These are phyloP conservation scores for Plebejus melissa DNA, from an alignment of 2,888 invertebrate genomes.

Conservation along the genomic window DNA sequence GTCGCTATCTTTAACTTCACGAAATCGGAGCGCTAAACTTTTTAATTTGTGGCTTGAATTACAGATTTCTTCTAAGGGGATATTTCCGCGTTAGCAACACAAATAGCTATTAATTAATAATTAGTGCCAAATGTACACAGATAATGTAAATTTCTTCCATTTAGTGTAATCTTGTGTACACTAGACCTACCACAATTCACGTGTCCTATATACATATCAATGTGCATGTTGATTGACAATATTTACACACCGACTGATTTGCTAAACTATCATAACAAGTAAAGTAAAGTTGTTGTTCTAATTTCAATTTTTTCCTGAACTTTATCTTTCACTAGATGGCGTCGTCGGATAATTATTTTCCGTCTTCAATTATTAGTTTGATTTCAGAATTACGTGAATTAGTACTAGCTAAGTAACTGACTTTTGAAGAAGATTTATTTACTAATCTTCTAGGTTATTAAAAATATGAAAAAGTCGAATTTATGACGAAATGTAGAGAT, in stretches of 20 bases:
- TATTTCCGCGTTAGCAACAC: neutral
- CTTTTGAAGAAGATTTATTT: too few relatives aligned
- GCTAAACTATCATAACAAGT: neutral
- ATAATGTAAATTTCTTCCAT: conserved; percentile 20
- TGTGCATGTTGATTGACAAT: conserved; percentile 27
- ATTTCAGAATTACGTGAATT: too few relatives aligned
- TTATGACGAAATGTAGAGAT: too few relatives aligned
- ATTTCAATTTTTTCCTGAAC: neutral
- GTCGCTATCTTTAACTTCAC: too few relatives aligned
- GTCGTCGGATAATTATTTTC: neutral
- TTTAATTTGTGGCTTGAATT: too few relatives aligned
- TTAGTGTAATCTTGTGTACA: conserved; percentile 36
- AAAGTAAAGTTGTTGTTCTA: neutral
- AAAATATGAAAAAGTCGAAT: too few relatives aligned
- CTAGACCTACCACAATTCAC: conserved; percentile 32
- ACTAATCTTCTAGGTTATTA: too few relatives aligned
- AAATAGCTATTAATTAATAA: neutral
- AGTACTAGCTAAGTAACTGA: too few relatives aligned
- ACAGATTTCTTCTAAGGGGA: neutral
- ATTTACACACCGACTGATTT: conserved; percentile 6
- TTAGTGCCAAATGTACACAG: conserved; percentile 7
- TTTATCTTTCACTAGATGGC: neutral
- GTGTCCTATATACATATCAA: conserved; percentile 34
- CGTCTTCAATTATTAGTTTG: neutral
- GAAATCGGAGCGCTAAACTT: too few relatives aligned